These are phyloP conservation scores for Astreopora myriophthalma DNA, from an alignment of 64 coral and sea anemone genomes.

Conservation along the genomic window DNA sequence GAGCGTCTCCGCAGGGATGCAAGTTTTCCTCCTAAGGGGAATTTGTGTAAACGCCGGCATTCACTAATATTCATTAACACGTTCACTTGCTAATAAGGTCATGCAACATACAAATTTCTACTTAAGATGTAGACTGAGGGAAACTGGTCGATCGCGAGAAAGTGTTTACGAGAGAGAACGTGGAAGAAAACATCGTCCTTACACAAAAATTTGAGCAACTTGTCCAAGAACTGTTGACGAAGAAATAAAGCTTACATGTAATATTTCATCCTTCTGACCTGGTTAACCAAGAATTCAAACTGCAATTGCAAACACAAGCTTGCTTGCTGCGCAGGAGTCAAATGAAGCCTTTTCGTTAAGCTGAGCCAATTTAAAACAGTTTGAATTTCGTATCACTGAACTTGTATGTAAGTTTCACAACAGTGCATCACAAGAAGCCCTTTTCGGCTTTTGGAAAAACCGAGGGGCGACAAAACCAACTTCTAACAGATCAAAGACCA, in stretches of 20 bases:
- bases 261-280: too few relatives aligned
- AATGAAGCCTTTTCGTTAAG: not conserved
- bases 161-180: not conserved
- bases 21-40: not conserved
- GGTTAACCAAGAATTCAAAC: not conserved
- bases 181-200: not conserved
- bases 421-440: not conserved
- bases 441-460: not conserved
- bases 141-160: not conserved
- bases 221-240: not conserved
- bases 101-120: not conserved
- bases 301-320: not conserved
- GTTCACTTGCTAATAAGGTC: not conserved
- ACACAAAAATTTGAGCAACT: not conserved
- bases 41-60: too few relatives aligned
- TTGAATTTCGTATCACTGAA: conserved; percentile 14
- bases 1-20: not conserved
- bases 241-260: too few relatives aligned
- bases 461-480: not conserved
- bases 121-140: not conserved
- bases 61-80: conserved; percentile 1
- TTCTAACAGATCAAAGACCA: conserved; percentile 24
- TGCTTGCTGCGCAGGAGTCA: not conserved
- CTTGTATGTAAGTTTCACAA: conserved; percentile 7
- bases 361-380: conserved; percentile 7